Base-by-base conservation (phyloP, 2,113 vertebrate genomes). In the Notarius lentiginosus region DNA sequence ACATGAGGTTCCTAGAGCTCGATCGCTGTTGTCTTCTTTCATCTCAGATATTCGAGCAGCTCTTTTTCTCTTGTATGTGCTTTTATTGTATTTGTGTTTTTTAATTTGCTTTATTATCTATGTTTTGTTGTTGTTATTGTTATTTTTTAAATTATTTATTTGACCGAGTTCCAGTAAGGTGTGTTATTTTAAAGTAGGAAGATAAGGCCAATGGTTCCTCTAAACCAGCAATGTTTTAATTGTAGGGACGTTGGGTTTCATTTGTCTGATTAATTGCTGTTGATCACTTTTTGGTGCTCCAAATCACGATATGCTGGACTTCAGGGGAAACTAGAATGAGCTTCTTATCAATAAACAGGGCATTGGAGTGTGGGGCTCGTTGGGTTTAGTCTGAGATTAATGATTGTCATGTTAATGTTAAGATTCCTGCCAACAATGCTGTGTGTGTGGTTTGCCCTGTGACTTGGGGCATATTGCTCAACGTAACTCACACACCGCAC, bases 401-500 rank as follows among this genome's bases (percentile, higher is more conserved):
- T 55, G 14, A 76, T 41, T 1, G 30, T 41, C 41, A 41, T 41
- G 41, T 41, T 41, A 41, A 24, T 53, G 22, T 53, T 55, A 17
- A 55, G 12, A 55, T 73, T 73, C 20, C 18, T 7, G 65, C 65
- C 65, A 30, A 2, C 65, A 68, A 1, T 65, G 61, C 63, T n/a
- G 14, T 70, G 66, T 70, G 66, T 34, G 30, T 18, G 27, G 14
- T 4, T 76, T n/a, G 5, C 47, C 11, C 22, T 51, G 22, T 41
- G 41, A 41, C n/a, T 73, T 10, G 15, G 79, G 63, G 80, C 76
- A 75, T 34, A 30, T 90, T 88, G 79, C 86, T 87, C 88, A 89
- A 65, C 51, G n/a, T 10, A 66, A 60, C 24, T 86, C 82, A 30
- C 61, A 65, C 7, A 60, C 34, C 84, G 68, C 90, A 86, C 90